These are phyloP conservation scores for Cosmorhoe ocellata DNA, from an alignment of 2,888 invertebrate species.

Conservation along the genomic window DNA sequence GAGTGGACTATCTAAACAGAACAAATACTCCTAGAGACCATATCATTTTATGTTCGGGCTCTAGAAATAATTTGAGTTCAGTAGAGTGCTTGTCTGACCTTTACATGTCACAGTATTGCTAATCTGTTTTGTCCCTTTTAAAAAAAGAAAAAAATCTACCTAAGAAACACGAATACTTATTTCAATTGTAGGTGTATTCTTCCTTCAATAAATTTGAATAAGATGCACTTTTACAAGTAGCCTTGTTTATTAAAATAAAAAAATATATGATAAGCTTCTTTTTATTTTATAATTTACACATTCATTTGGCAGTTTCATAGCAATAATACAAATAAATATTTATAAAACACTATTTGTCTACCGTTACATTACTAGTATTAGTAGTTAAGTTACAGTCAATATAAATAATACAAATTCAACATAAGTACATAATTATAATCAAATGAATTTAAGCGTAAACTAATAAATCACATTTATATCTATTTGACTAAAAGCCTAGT, in stretches of 20 bases:
- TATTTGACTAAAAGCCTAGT: conserved; percentile 45
- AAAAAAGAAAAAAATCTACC: too few species aligned
- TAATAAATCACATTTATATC: conserved; percentile 6
- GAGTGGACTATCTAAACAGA: conserved; percentile 13
- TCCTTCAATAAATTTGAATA: too few species aligned
- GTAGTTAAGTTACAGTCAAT: background rate
- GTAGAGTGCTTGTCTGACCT: conserved; percentile 4
- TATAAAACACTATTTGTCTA: conserved; percentile 50
- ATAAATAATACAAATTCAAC: conserved; percentile 17
- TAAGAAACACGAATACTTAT: too few species aligned
- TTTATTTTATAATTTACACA: conserved; percentile 66
- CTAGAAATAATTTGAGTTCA: conserved; percentile 10
- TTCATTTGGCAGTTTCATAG: conserved; percentile 70
- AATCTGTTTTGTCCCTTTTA: too few species aligned
- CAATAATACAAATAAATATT: conserved; percentile 47
- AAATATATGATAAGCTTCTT: conserved; percentile 47
- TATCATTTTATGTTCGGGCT: conserved; percentile 15
- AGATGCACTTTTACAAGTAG: too few species aligned
- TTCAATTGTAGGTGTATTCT: too few species aligned
- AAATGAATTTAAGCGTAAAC: conserved; percentile 9
- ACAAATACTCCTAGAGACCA: conserved; percentile 6
- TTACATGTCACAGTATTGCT: background rate
- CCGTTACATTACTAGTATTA: conserved; percentile 4
- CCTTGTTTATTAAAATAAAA: too few species aligned
- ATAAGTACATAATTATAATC: background rate